Conservation (phyloP, 37 sponge, comb jelly and placozoan species). For the Lycopodina hypogea region DNA sequence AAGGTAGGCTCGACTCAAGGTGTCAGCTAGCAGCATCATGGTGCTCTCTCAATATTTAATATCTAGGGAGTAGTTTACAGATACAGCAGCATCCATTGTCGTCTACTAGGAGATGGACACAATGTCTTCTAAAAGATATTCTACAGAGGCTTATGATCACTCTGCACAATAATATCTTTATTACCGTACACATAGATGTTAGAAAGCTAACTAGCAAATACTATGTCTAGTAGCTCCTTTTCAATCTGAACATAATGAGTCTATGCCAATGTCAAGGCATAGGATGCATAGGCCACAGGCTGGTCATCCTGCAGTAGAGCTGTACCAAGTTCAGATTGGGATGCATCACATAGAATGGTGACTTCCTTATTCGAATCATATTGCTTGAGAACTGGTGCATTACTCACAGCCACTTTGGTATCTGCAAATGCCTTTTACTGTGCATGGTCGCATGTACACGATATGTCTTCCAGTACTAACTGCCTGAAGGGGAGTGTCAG, state of each 20-base stretch:
- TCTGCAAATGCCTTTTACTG: constrained; percentile 3
- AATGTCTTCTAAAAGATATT: constrained; percentile 40
- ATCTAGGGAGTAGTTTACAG: constrained; percentile 47
- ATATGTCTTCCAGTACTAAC: neutral
- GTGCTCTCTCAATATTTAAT: constrained; percentile 22
- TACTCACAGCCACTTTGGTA: constrained; percentile 17
- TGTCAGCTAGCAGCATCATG: constrained; percentile 40
- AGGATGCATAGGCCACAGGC: constrained; percentile 52
- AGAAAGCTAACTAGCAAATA: constrained; percentile 51
- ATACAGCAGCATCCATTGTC: constrained; percentile 50
- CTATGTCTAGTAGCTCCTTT: constrained; percentile 56
- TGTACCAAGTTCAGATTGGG: constrained; percentile 29
- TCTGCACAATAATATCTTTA: too few species aligned
- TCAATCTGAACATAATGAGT: constrained; percentile 49
- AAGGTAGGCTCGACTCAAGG: constrained; percentile 44
- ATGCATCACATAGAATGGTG: constrained; percentile 17
- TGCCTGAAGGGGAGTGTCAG: constrained; percentile 9
- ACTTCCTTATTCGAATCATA: constrained; percentile 14
- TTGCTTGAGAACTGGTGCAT: constrained; percentile 19
- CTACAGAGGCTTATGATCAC: constrained; percentile 50
- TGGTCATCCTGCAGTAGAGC: constrained; percentile 45
- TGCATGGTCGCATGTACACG: neutral
- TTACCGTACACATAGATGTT: constrained; percentile 49
- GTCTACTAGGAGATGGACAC: constrained; percentile 31
- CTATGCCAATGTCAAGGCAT: constrained; percentile 27